These are phyloP conservation scores for Syngnathus scovelli DNA, from an alignment of 2,113 vertebrate species.

Conservation along the genomic window DNA sequence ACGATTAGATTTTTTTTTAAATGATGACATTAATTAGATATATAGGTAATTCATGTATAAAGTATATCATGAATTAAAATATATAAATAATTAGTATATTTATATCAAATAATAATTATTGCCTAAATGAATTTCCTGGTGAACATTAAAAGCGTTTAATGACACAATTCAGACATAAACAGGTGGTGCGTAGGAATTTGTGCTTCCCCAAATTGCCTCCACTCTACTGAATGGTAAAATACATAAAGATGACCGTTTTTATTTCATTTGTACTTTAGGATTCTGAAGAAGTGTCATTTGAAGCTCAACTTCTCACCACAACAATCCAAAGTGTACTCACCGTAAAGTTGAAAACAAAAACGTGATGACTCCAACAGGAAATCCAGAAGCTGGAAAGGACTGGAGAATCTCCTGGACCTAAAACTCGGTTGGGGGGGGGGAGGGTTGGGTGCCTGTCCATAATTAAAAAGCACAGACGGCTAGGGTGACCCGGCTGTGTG, in stretches of 20 bases:
- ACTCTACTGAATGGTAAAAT: background rate
- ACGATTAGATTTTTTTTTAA: background rate
- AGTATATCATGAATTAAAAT: too few species aligned
- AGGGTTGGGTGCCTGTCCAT: constrained; percentile 65
- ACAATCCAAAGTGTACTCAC: background rate
- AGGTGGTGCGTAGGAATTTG: background rate
- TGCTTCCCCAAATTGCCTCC: background rate
- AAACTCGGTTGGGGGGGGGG: constrained; percentile 60
- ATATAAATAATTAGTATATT: too few species aligned
- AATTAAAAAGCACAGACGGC: constrained; percentile 64
- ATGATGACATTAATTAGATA: too few species aligned
- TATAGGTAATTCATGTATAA: too few species aligned
- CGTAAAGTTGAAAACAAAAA: background rate
- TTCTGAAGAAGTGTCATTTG: background rate
- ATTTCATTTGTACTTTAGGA: background rate
- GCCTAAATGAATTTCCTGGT: background rate
- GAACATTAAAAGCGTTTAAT: background rate
- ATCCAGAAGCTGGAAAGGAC: constrained; percentile 33
- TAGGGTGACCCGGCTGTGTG: constrained; percentile 57
- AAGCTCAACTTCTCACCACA: background rate
- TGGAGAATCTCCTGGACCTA: constrained; percentile 49
- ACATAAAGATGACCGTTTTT: background rate
- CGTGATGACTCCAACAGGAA: background rate
- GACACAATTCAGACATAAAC: background rate
- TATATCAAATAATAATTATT: too few species aligned